phyloP scores from a whole-genome alignment of 2,113 vertebrate genomes.

The Myanophis thanlyinensis region DNA sequence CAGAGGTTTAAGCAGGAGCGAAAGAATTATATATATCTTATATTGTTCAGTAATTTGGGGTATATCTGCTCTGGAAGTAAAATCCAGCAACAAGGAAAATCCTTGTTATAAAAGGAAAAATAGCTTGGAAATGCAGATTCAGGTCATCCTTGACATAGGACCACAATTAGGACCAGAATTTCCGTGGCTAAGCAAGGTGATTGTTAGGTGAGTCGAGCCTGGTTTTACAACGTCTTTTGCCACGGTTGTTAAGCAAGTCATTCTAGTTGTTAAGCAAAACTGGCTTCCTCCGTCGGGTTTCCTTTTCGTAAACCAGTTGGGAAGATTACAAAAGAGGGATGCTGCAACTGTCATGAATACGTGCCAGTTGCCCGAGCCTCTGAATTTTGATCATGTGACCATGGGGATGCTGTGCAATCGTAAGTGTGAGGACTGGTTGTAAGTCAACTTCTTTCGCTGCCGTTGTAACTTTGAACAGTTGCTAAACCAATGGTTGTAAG shows the following conservation, averaged over 20 bases:
- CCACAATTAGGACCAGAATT: neutral
- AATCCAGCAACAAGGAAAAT: neutral
- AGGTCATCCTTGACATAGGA: neutral
- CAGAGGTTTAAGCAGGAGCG: neutral
- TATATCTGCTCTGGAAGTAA: neutral
- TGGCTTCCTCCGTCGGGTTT: too few species aligned
- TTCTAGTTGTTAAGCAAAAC: too few species aligned
- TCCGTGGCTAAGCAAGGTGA: neutral
- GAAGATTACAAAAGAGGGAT: neutral
- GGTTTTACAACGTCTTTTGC: neutral
- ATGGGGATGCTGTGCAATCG: neutral
- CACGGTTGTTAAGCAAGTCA: neutral
- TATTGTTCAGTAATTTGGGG: neutral
- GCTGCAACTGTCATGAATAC: too few species aligned
- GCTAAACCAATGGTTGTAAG: neutral
- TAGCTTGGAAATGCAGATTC: neutral
- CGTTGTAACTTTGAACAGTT: neutral
- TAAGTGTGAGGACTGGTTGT: neutral
- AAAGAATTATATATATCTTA: neutral
- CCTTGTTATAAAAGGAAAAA: neutral
- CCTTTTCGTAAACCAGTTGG: neutral
- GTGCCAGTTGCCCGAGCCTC: too few species aligned
- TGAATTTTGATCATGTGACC: neutral
- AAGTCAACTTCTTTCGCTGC: neutral
- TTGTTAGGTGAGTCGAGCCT: neutral